These are phyloP conservation scores for Cydia pomonella DNA, from an alignment of 1,140 invertebrate species.

Conservation along the genomic window DNA sequence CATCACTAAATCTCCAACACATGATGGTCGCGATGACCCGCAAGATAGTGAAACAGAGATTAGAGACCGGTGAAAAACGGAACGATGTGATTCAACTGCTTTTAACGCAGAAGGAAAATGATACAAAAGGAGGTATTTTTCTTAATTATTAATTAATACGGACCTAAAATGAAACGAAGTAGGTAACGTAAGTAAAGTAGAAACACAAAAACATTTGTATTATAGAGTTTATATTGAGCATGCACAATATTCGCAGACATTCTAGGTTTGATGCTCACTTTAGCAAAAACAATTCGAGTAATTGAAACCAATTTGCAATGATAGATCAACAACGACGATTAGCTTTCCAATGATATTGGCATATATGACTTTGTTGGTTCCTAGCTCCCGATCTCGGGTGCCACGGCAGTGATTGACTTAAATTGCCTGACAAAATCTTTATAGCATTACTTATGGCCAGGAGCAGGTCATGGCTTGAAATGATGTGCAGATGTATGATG, in stretches of 20 bases:
- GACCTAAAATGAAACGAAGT: too few species aligned
- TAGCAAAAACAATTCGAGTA: background rate
- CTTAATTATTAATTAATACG: background rate
- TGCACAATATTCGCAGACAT: background rate
- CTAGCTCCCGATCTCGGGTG: background rate
- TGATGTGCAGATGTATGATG: too few species aligned
- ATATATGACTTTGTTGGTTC: background rate
- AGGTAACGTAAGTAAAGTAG: too few species aligned
- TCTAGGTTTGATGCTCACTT: background rate
- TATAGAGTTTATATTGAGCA: too few species aligned
- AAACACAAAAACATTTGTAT: too few species aligned
- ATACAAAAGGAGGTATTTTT: background rate
- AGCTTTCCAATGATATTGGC: background rate
- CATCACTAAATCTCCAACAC: background rate
- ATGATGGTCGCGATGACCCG: background rate
- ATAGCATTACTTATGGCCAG: background rate
- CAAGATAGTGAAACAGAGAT: background rate
- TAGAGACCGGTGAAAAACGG: background rate
- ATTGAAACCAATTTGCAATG: background rate
- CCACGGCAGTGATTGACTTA: background rate
- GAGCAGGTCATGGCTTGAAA: background rate
- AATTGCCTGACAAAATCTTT: background rate
- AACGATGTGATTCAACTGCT: slow-evolving; percentile 1
- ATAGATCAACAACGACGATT: background rate
- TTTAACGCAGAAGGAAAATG: background rate